A percentile compares a stretch with the other conserved stretches of the same genome.
These are phyloP conservation scores for Noctua comes DNA, from an alignment of 2,888 invertebrate species.

Conservation along the genomic window DNA sequence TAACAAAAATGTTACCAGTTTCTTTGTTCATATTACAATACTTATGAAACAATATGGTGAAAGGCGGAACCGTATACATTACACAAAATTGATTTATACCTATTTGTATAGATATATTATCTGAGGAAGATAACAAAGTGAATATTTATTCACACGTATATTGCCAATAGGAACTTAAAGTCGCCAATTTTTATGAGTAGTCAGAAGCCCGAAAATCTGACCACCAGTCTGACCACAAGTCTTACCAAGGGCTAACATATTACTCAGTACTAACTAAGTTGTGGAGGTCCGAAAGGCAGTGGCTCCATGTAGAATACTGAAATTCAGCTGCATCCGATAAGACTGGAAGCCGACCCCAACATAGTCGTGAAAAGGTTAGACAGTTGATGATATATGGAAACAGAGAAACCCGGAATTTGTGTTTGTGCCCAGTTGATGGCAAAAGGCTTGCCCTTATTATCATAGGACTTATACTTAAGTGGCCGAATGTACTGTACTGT, in stretches of 20 bases:
- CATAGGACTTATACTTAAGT: background rate
- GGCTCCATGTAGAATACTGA: background rate
- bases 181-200: background rate
- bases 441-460: background rate
- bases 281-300: background rate
- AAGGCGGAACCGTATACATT: conserved; percentile 9
- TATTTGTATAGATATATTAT: background rate
- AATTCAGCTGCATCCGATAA: background rate
- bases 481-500: background rate
- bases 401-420: background rate
- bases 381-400: background rate
- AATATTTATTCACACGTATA: conserved; percentile 27
- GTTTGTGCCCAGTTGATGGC: background rate
- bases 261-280: background rate
- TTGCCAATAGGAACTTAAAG: background rate
- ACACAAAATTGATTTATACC: conserved; percentile 9
- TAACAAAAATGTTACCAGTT: conserved; percentile 36
- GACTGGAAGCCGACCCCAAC: background rate
- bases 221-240: background rate
- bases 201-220: background rate
- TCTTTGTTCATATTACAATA: conserved; percentile 40
- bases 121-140: conserved; percentile 8
- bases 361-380: background rate
- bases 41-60: conserved; percentile 26
- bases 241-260: background rate